Conservation (phyloP, 2,113 vertebrate genomes). For the Lophotis ruficrista region DNA sequence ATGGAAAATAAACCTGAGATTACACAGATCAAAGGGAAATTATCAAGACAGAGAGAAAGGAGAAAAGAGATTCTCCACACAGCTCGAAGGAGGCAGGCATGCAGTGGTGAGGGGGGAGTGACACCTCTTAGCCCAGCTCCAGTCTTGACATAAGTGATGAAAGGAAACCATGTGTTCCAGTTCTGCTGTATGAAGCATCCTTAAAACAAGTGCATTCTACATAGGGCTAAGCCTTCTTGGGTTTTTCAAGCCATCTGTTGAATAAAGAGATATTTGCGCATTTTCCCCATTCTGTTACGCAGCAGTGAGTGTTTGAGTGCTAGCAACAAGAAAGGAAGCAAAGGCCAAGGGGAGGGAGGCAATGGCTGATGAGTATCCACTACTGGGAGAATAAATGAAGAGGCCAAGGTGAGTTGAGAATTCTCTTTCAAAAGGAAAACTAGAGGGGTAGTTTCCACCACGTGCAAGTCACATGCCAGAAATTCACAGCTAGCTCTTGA, state of each 20-base stretch:
- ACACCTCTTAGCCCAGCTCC: constrained; percentile 2
- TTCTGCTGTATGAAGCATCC: not conserved
- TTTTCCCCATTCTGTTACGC: not conserved
- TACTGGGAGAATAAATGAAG: not conserved
- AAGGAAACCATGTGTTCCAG: not conserved
- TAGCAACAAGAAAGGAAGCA: not conserved
- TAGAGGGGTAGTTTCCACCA: not conserved
- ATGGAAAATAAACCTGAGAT: not conserved
- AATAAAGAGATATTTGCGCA: not conserved
- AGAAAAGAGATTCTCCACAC: not conserved
- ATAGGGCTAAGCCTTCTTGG: not conserved
- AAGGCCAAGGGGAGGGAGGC: not conserved
- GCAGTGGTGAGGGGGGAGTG: not conserved
- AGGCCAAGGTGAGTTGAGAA: not conserved
- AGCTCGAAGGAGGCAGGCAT: not conserved
- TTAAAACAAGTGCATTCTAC: not conserved
- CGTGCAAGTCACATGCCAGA: rapidly evolving
- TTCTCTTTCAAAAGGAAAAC: not conserved
- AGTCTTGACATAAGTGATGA: constrained; percentile 3
- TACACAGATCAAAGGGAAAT: not conserved
- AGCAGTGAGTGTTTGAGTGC: not conserved
- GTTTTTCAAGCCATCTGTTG: not conserved
- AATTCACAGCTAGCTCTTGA: not conserved
- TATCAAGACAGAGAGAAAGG: not conserved
- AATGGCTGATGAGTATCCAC: not conserved